Evolutionary conservation across 2,113 vertebrate genomes (phyloP).

Genomic region (Dipodomys merriami): DNA sequence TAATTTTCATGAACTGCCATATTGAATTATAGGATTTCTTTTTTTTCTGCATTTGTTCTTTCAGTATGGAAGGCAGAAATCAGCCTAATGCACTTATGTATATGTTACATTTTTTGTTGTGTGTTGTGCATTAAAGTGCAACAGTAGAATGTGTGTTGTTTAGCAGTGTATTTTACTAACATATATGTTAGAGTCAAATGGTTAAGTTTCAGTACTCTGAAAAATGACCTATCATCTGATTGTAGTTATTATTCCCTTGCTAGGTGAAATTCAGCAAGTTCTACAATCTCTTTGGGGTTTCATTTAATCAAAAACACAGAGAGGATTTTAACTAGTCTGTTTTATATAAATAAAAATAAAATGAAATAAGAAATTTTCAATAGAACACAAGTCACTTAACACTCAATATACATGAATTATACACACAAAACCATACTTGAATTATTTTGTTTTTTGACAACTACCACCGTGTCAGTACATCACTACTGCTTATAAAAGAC

Average conservation of each 20-base stretch:
- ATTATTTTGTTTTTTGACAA: conserved; percentile 8
- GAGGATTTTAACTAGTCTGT: conserved; percentile 17
- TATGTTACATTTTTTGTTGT: conserved; percentile 34
- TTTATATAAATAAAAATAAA: conserved; percentile 10
- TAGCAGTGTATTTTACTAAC: conserved; percentile 38
- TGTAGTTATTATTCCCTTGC: conserved; percentile 4
- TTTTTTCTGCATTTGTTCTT: neutral
- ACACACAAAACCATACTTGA: neutral
- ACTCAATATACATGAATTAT: neutral
- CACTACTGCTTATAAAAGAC: conserved; percentile 25
- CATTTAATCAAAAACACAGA: conserved; percentile 18
- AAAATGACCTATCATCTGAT: neutral
- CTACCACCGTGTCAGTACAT: conserved; percentile 28
- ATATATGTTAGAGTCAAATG: neutral
- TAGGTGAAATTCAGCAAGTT: conserved; percentile 12
- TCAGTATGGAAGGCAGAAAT: conserved; percentile 40
- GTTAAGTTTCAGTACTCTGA: conserved; percentile 43
- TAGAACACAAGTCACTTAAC: neutral
- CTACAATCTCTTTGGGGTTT: conserved; percentile 19
- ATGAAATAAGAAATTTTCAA: conserved; percentile 7
- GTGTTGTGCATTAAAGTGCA: conserved; percentile 10
- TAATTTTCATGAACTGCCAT: conserved; percentile 16
- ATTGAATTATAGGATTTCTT: neutral
- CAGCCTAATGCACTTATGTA: neutral
- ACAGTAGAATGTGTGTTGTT: conserved; percentile 41